Base-by-base conservation (phyloP, 2,113 vertebrate genomes). In the Nothoprocta pentlandii region DNA sequence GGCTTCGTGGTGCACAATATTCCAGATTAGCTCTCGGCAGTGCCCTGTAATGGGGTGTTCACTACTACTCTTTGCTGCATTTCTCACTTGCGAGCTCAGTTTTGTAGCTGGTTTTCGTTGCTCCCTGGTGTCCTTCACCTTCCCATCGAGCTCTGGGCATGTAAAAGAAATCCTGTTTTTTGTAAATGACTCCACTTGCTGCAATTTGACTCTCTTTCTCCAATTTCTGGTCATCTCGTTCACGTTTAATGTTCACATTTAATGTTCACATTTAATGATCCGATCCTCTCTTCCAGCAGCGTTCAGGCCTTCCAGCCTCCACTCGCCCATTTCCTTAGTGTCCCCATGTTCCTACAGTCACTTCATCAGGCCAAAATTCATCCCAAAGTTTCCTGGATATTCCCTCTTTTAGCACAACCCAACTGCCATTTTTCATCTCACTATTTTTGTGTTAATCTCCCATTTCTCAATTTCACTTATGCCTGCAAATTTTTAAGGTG, bases 311-410 rank as follows among this genome's bases (percentile, higher is more conserved):
- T 41, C 76, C 59, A 4, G 76, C 22, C 58, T 8, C n/a, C 39
- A 13, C 23, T 8, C 4, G 28, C 30, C 0, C 0, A 5, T 47
- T 34, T 10, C 2, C 0, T 51, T 42, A 16, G 42, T 13, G 19
- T 34, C 13, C 11, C 51, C 51, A 4, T 2, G 28, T 67, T 25
- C 44, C 14, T 11, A 10, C 51, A 46, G 32, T 28, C 39, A 5
- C 15, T 41, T 69, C 20, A 16, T 4, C 5, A 47, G 2, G 14
- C 11, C 11, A 3, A 16, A n/a, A 44, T 61, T 44, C 62, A 44
- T 17, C 70, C 53, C 71, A 16, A 77, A 56, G 5, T 9, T 59
- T 9, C 47, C 46, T 44, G 10, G 7, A 0, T 4, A 3, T 5
- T 62, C 46, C 56, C 59, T 42, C 2, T 42, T n/a, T 41, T 26